phyloP scores from a whole-genome alignment of 2,113 vertebrate species.

The Hippotragus niger region DNA sequence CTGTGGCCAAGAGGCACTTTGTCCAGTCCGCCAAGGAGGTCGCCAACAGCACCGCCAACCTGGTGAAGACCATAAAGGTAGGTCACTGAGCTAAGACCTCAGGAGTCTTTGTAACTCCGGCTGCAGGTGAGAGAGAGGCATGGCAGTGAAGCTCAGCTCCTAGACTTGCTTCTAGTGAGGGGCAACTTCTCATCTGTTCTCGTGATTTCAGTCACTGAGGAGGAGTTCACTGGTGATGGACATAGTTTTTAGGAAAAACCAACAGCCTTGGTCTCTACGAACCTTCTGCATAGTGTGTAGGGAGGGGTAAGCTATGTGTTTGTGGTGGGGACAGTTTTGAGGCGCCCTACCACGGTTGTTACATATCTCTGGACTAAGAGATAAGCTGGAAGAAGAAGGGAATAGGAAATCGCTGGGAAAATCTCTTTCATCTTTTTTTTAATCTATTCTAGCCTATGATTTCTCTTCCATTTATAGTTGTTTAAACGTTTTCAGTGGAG shows the following conservation, averaged over 20 bases:
- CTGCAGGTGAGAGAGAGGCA: no score
- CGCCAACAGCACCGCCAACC: constrained; percentile 98
- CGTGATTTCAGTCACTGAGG: background rate
- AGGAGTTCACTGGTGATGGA: background rate
- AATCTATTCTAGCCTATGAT: background rate
- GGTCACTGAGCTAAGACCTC: background rate
- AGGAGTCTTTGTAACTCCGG: fast-evolving
- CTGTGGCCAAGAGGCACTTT: constrained; percentile 96
- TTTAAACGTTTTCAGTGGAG: background rate
- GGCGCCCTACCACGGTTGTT: background rate
- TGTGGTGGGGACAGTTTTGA: background rate
- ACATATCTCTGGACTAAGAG: background rate
- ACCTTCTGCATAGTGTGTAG: no score
- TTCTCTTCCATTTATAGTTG: background rate
- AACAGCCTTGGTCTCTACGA: background rate
- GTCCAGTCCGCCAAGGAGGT: constrained; percentile 99
- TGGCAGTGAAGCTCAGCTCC: background rate
- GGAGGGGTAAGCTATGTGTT: background rate
- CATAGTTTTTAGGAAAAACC: background rate
- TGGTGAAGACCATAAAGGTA: constrained; percentile 99
- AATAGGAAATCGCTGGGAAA: background rate
- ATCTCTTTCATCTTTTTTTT: background rate
- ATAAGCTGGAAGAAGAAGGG: background rate
- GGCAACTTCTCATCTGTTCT: background rate
- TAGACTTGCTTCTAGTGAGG: background rate